Evolutionary conservation across 2,888 invertebrate species (phyloP).

Genomic region (Seira sanloemensis): DNA sequence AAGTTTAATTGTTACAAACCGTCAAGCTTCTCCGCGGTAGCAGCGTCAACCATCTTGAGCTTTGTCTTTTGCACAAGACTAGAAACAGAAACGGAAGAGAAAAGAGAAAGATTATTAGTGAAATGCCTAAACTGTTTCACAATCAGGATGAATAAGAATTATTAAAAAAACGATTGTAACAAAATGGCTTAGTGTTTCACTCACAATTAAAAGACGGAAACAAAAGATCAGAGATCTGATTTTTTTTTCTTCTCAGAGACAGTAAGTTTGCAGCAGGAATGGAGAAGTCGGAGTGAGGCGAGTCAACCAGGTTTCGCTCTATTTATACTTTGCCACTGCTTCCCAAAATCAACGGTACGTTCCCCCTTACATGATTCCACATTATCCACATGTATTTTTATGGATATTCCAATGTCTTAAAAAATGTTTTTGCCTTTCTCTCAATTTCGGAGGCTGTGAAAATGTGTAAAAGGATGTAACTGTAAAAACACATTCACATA

Average conservation of each 20-base stretch:
- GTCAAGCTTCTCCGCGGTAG: slow-evolving; percentile 92
- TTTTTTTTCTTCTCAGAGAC: slow-evolving; percentile 1
- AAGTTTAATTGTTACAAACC: too few relatives aligned
- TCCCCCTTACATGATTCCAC: not conserved
- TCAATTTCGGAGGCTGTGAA: not conserved
- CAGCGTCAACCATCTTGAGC: slow-evolving; percentile 89
- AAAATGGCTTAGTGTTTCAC: not conserved
- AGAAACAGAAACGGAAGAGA: slow-evolving; percentile 4
- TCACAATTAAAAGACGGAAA: slow-evolving; percentile 24
- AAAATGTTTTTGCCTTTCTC: not conserved
- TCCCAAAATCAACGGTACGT: not conserved
- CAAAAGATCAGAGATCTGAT: slow-evolving; percentile 32
- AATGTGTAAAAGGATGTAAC: not conserved
- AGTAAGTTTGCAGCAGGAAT: slow-evolving; percentile 22
- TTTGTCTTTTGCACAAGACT: slow-evolving; percentile 10
- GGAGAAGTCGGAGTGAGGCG: slow-evolving; percentile 39
- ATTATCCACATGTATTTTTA: not conserved
- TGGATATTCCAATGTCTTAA: not conserved
- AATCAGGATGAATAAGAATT: not conserved
- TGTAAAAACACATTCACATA: not conserved
- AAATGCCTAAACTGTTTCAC: not conserved
- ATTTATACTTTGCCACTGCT: slow-evolving; percentile 6
- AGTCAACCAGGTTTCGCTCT: slow-evolving; percentile 13
- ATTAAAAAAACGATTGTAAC: not conserved
- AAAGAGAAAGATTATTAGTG: not conserved